Base-by-base conservation (phyloP, 2,888 invertebrate genomes). In the Ochropleura plecta region DNA sequence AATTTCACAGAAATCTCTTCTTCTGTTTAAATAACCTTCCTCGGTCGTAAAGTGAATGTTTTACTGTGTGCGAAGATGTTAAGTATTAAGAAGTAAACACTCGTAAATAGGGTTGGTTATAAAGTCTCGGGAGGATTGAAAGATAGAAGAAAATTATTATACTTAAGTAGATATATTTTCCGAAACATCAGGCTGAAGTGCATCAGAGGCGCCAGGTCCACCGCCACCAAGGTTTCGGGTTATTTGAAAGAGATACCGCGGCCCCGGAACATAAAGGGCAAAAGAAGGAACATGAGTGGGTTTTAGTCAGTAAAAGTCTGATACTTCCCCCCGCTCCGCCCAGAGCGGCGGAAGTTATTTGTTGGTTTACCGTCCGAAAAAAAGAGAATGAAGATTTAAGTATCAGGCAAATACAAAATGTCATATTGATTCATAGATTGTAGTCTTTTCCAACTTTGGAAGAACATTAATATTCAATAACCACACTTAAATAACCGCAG, bases 21-120 rank as follows among this genome's bases (percentile, higher is more conserved):
- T 49, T 73, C 62, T 67, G 30, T 79, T 73, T 66, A 66, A 73
- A 73, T 73, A 78, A 72, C 53, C 51, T 70, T 78, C 78, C 16
- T 20, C 18, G 70, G 57, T 69, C 78, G 55, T 76, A 76, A 76
- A 77, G 62, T 60, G 59, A 60, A 40, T n/a, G 59, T 59, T 59
- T 73, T 44, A 75, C 20, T 51, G 60, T 40, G 40, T 78, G 69
- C 12, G 20, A 70, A 51, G 40, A n/a, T 46, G 20, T 59, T 40
- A 51, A 12, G 4, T 53, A 73, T 72, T 42, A 14, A 48, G n/a
- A 6, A 40, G 4, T 30, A n/a, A 46, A 69, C 14, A 60, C 16
- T 46, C 16, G 16, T 64, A 64, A 20, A n/a, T 16, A 20, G 10
- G 6, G 10, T 42, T 42, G 10, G 42, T 42, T 60, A 18, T 10